phyloP scores from a whole-genome alignment of 2,888 invertebrate species.

The Trachelus troglodyta region DNA sequence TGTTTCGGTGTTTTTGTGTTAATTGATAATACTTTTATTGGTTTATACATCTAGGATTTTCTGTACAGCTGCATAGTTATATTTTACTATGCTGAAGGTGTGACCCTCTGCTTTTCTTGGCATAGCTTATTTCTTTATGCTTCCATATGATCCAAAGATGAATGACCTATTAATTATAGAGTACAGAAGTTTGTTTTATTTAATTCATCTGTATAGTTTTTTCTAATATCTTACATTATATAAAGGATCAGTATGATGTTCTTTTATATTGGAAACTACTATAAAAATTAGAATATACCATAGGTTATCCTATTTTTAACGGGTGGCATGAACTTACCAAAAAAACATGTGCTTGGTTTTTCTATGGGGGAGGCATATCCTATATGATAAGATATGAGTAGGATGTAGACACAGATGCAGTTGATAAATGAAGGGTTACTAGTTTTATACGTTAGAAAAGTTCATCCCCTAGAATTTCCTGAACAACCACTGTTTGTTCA shows the following conservation, averaged over 20 bases:
- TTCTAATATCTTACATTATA: not conserved
- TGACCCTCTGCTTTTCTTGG: not conserved
- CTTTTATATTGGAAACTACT: not conserved
- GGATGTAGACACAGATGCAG: constrained; percentile 2
- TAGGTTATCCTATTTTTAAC: not conserved
- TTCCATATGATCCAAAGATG: not conserved
- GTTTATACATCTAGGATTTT: not conserved
- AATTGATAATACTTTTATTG: not conserved
- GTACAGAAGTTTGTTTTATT: not conserved
- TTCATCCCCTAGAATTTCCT: not conserved
- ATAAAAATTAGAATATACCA: not conserved
- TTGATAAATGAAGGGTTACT: constrained; percentile 1
- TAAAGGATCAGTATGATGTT: not conserved
- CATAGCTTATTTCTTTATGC: not conserved
- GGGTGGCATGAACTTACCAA: not conserved
- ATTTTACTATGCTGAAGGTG: not conserved
- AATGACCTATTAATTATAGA: not conserved
- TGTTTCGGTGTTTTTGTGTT: not conserved
- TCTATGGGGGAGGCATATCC: constrained; percentile 1
- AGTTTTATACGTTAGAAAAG: not conserved
- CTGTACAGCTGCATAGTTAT: not conserved
- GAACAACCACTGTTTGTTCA: not conserved
- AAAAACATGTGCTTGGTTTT: constrained; percentile 4
- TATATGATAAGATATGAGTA: constrained; percentile 2
- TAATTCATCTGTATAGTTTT: not conserved